Evolutionary conservation across 1,140 invertebrate species (phyloP).

Genomic region (Parasteatoda tepidariorum): DNA sequence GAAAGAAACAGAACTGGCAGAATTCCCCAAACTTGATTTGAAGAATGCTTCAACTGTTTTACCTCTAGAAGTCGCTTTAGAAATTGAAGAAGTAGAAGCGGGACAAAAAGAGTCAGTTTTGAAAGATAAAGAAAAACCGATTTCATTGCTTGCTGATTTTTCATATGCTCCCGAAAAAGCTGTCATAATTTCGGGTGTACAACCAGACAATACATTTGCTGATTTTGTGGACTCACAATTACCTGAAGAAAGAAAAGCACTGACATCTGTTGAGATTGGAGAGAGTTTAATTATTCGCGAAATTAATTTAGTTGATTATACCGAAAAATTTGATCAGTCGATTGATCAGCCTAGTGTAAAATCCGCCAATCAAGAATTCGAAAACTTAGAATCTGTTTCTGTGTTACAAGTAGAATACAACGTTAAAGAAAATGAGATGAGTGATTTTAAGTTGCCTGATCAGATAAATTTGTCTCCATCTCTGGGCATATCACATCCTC

Average conservation of each 20-base stretch:
- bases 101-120: slow-evolving; percentile 60
- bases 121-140: slow-evolving; percentile 47
- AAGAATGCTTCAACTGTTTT: slow-evolving; percentile 58
- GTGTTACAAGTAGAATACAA: slow-evolving; percentile 59
- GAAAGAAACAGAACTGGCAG: slow-evolving; percentile 53
- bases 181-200: slow-evolving; percentile 59
- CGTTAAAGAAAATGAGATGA: slow-evolving; percentile 69
- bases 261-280: slow-evolving; percentile 5
- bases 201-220: slow-evolving; percentile 56
- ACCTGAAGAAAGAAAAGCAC: slow-evolving; percentile 13
- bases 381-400: slow-evolving; percentile 9
- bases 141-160: slow-evolving; percentile 17
- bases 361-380: slow-evolving; percentile 10
- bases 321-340: background rate
- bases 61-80: slow-evolving; percentile 54
- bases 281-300: slow-evolving; percentile 39
- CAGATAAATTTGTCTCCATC: background rate
- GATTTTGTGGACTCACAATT: background rate
- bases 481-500: background rate
- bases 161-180: slow-evolving; percentile 47
- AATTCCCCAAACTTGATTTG: slow-evolving; percentile 7
- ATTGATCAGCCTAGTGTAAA: background rate
- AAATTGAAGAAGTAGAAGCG: slow-evolving; percentile 60
- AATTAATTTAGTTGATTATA: background rate
- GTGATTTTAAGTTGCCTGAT: slow-evolving; percentile 68